Conservation (phyloP, 2,888 invertebrate species). For the Agapostemon virescens region DNA sequence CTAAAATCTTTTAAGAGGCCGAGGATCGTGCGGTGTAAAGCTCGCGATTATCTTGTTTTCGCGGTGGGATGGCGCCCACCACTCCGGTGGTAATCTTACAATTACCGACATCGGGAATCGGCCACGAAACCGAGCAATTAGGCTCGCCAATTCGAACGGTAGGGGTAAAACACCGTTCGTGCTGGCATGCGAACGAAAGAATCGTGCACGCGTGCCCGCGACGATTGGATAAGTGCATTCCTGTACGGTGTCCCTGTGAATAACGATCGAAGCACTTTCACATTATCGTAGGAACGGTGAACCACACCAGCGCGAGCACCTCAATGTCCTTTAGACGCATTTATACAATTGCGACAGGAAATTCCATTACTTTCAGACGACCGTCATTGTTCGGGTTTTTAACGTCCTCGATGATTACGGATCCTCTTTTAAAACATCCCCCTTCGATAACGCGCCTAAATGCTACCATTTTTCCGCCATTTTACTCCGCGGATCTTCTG, state of each 20-base stretch:
- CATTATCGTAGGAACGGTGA: slow-evolving; percentile 55
- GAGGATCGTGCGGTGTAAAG: background rate
- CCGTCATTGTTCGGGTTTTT: slow-evolving; percentile 1
- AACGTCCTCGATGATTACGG: background rate
- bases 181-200: slow-evolving; percentile 57
- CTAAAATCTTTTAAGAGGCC: slow-evolving; percentile 23
- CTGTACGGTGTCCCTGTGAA: slow-evolving; percentile 53
- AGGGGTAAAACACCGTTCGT: slow-evolving; percentile 45
- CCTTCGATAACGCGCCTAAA: background rate
- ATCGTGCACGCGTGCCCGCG: slow-evolving; percentile 45
- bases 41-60: slow-evolving; percentile 41
- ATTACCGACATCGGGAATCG: slow-evolving; percentile 47
- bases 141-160: slow-evolving; percentile 32
- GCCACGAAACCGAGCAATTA: slow-evolving; percentile 58
- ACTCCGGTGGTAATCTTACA: slow-evolving; percentile 38
- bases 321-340: slow-evolving; percentile 52
- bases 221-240: slow-evolving; percentile 67
- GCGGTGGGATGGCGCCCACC: slow-evolving; percentile 4
- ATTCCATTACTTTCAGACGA: slow-evolving; percentile 39
- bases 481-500: background rate
- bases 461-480: background rate
- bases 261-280: slow-evolving; percentile 59
- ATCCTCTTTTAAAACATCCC: background rate
- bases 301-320: slow-evolving; percentile 8
- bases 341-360: slow-evolving; percentile 51